Base-by-base conservation (phyloP, 2,888 invertebrate genomes). In the Drosophila aldrichi region DNA sequence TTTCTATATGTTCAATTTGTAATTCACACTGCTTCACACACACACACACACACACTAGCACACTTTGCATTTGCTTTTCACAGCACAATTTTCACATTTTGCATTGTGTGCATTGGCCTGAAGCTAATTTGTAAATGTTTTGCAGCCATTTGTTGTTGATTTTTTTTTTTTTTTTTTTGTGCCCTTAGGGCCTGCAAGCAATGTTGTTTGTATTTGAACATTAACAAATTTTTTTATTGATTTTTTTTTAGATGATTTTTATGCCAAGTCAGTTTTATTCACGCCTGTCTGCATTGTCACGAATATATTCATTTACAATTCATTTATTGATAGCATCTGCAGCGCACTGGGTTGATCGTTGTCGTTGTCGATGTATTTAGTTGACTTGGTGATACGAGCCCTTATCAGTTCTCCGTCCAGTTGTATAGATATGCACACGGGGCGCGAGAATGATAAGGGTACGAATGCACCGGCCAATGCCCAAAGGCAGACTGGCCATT, bases 401-500 rank as follows among this genome's bases (percentile, higher is more conserved):
- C 97, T 97, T 97, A 97, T 97, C 97, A 97, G 97, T 97, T 97
- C 97, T 98, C 97, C 97, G 97, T 98, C 97, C 97, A 97, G 97
- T 97, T 93, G 96, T 89, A 61, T 95, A 94, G 91, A 93, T 94
- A 94, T 94, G 81, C 82, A 95, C 95, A 97, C 96, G 96, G 96
- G 97, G 96, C 96, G 95, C 95, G 96, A 96, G 97, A 97, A 97
- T 98, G 97, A 97, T 96, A 98, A 97, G 97, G 97, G 97, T 94
- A 93, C 95, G 94, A 93, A 93, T 92, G 89, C 92, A 93, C 93
- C 93, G 91, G 88, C 86, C 71, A 70, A 82, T 74, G 81, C 74
- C 38, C 49, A 20, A 25, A 32, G 46, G 41, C 34, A 12, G 55
- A 22, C 59, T 59, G 81, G 64, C 81, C 77, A 76, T 58, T 67